Evolutionary conservation across 2,888 invertebrate species (phyloP).

Genomic region (Gasteruption jaculator): DNA sequence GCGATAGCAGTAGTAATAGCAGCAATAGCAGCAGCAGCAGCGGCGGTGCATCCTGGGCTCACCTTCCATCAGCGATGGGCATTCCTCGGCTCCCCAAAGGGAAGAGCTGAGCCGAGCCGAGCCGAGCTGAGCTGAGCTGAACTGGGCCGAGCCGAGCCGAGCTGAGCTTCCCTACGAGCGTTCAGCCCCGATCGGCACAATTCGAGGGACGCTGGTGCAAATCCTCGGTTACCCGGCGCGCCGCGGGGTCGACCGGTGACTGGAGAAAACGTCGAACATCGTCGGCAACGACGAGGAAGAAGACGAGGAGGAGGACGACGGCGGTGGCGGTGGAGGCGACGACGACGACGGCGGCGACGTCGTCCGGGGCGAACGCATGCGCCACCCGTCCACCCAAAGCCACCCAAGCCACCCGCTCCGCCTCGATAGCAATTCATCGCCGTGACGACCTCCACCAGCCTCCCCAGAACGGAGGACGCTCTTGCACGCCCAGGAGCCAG

Average conservation of each 20-base stretch:
- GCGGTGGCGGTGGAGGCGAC: constrained; percentile 8
- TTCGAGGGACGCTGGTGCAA: constrained; percentile 14
- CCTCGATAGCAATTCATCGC: constrained; percentile 17
- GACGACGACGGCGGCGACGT: constrained; percentile 6
- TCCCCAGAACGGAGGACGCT: constrained; percentile 25
- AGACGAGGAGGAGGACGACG: too few species aligned
- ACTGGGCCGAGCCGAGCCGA: constrained; percentile 30
- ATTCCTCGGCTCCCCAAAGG: constrained; percentile 17
- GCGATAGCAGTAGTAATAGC: too few species aligned
- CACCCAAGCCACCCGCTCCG: constrained; percentile 18
- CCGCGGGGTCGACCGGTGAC: constrained; percentile 47
- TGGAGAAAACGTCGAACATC: constrained; percentile 44
- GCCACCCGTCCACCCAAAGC: constrained; percentile 21
- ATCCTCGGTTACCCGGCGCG: constrained; percentile 37
- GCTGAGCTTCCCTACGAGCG: constrained; percentile 22
- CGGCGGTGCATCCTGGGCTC: constrained; percentile 5
- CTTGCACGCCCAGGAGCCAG: too few species aligned
- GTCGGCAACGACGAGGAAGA: constrained; percentile 20
- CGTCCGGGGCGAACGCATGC: constrained; percentile 27
- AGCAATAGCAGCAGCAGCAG: too few species aligned
- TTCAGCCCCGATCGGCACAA: constrained; percentile 1
- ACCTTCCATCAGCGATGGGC: constrained; percentile 9
- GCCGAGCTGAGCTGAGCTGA: too few species aligned
- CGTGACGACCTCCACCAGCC: constrained; percentile 25
- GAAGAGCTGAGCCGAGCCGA: too few species aligned